phyloP scores from a whole-genome alignment of 1,140 invertebrate genomes.

The Cecropterus lyciades region DNA sequence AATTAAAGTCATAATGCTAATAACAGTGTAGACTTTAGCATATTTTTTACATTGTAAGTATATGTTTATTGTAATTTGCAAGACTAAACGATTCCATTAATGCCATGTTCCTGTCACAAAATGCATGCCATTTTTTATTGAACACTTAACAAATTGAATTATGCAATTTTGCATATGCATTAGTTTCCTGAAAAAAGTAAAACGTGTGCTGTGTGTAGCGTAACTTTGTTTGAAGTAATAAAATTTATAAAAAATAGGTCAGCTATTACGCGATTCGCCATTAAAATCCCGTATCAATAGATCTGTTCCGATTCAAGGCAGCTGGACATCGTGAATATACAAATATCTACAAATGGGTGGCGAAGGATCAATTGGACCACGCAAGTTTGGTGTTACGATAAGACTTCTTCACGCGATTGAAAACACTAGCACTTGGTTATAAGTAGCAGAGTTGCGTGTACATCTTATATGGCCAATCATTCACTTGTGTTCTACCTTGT shows the following conservation, averaged over 20 bases:
- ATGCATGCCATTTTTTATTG: slow-evolving; percentile 12
- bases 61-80: slow-evolving; percentile 22
- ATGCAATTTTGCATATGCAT: slow-evolving; percentile 19
- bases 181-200: background rate
- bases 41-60: slow-evolving; percentile 10
- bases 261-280: slow-evolving; percentile 41
- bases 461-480: slow-evolving; percentile 35
- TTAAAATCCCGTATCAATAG: slow-evolving; percentile 67
- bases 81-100: slow-evolving; percentile 14
- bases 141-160: slow-evolving; percentile 10
- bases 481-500: slow-evolving; percentile 46
- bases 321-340: slow-evolving; percentile 65
- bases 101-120: slow-evolving; percentile 11
- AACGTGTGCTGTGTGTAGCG: too few relatives aligned
- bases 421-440: slow-evolving; percentile 26
- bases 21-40: background rate
- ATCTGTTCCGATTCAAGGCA: slow-evolving; percentile 65
- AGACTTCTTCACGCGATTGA: slow-evolving; percentile 31
- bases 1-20: slow-evolving; percentile 1
- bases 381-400: slow-evolving; percentile 15
- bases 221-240: too few relatives aligned
- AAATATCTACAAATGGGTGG: slow-evolving; percentile 50
- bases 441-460: slow-evolving; percentile 41
- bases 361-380: slow-evolving; percentile 38
- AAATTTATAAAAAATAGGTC: slow-evolving; percentile 22